Percentiles rank a stretch among this genome's conserved stretches.
These are phyloP conservation scores for Rhadinocentrus ornatus DNA, from an alignment of 2,797 vertebrate genomes.

Conservation along the genomic window DNA sequence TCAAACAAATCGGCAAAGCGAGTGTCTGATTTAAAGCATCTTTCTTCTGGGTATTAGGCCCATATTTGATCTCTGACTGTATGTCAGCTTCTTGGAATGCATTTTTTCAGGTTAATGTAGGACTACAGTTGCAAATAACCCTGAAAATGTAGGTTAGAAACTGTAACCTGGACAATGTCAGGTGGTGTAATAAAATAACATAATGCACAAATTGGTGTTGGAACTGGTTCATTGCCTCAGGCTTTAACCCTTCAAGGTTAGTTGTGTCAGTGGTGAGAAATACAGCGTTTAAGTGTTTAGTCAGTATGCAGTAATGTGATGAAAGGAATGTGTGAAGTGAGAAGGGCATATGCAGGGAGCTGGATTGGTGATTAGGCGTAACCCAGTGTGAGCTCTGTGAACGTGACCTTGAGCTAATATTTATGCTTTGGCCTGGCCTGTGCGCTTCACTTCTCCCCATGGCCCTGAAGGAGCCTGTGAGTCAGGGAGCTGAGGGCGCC, in stretches of 20 bases:
- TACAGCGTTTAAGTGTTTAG: constrained; percentile 19
- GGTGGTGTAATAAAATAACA: constrained; percentile 16
- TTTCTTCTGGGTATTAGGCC: constrained; percentile 30
- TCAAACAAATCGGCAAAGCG: constrained; percentile 72
- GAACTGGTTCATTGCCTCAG: constrained; percentile 15
- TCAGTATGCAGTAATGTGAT: constrained; percentile 16
- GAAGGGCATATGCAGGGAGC: constrained; percentile 38
- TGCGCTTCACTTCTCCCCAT: constrained; percentile 54
- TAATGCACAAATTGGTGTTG: constrained; percentile 12
- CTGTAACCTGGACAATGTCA: constrained; percentile 11
- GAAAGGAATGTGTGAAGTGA: constrained; percentile 44
- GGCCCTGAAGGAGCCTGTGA: constrained; percentile 62
- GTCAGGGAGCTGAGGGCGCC: constrained; percentile 57
- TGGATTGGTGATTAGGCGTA: constrained; percentile 73
- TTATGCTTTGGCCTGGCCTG: constrained; percentile 66
- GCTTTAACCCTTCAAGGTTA: constrained; percentile 50
- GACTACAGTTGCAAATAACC: constrained; percentile 41
- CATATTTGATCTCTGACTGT: constrained; percentile 47
- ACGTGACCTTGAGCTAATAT: constrained; percentile 81
- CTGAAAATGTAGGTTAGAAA: constrained; percentile 23
- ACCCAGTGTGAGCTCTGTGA: constrained; percentile 60
- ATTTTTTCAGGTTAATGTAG: constrained; percentile 24
- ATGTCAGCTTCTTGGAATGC: constrained; percentile 32
- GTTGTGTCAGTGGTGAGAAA: constrained; percentile 23
- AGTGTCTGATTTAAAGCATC: constrained; percentile 65